These are phyloP conservation scores for Macrosiphum euphorbiae DNA, from an alignment of 2,888 invertebrate species.

Conservation along the genomic window DNA sequence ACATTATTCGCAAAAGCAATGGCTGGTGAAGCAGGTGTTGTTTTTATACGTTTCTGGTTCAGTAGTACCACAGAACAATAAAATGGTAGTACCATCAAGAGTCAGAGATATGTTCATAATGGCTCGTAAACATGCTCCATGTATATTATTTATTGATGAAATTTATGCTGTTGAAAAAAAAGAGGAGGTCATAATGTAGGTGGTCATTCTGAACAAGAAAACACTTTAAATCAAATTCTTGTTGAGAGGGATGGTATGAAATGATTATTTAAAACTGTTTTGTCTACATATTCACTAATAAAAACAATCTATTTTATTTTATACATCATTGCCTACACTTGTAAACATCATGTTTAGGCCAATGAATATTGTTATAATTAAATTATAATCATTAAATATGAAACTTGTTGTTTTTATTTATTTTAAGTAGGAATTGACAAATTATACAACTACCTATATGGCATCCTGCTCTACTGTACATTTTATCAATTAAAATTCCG, in stretches of 20 bases:
- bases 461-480: too few relatives aligned
- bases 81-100: slow-evolving; percentile 98
- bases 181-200: slow-evolving; percentile 92
- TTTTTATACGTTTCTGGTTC: slow-evolving; percentile 99
- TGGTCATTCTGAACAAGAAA: slow-evolving; percentile 98
- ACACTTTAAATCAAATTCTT: slow-evolving; percentile 97
- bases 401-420: too few relatives aligned
- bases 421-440: too few relatives aligned
- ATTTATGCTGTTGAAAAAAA: slow-evolving; percentile 98
- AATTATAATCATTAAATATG: too few relatives aligned
- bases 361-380: too few relatives aligned
- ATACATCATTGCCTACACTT: too few relatives aligned
- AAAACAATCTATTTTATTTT: too few relatives aligned
- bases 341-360: too few relatives aligned
- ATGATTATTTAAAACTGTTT: neutral
- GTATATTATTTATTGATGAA: slow-evolving; percentile 99
- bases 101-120: slow-evolving; percentile 96
- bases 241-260: slow-evolving; percentile 96
- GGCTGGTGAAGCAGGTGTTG: slow-evolving; percentile 97
- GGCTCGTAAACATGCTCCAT: slow-evolving; percentile 98
- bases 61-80: too few relatives aligned
- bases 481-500: too few relatives aligned
- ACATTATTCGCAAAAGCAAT: slow-evolving; percentile 98
- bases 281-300: neutral
- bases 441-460: too few relatives aligned